Evolutionary conservation across 2,888 invertebrate genomes (phyloP).

Genomic region (Carcina quercana): DNA sequence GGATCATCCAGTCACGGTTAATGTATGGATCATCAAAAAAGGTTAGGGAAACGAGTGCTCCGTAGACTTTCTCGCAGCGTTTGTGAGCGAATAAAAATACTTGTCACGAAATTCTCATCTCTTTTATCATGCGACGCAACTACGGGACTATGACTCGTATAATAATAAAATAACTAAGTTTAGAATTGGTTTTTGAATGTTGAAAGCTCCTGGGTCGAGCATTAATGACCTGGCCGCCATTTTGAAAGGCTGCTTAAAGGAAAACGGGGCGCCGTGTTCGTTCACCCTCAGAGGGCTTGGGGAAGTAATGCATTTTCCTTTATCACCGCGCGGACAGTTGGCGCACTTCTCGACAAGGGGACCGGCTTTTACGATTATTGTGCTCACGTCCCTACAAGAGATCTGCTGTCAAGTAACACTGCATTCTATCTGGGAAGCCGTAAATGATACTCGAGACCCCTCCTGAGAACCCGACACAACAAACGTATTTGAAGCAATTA

Average conservation of each 20-base stretch:
- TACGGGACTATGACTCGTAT: conserved; percentile 26
- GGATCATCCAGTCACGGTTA: conserved; percentile 3
- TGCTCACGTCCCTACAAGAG: conserved; percentile 50
- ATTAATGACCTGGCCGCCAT: conserved; percentile 63
- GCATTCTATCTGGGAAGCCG: conserved; percentile 36
- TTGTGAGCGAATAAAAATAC: conserved; percentile 22
- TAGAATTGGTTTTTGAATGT: conserved; percentile 59
- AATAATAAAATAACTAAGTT: conserved; percentile 40
- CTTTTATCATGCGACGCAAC: conserved; percentile 31
- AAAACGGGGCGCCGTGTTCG: conserved; percentile 47
- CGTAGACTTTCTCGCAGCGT: conserved; percentile 12
- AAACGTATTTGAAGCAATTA: too few relatives aligned
- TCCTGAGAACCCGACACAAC: too few relatives aligned
- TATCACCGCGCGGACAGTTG: conserved; percentile 66
- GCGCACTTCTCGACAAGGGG: conserved; percentile 58
- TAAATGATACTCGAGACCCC: conserved; percentile 26
- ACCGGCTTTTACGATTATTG: conserved; percentile 68
- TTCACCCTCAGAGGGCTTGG: conserved; percentile 39
- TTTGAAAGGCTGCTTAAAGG: conserved; percentile 59
- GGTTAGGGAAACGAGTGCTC: conserved; percentile 12
- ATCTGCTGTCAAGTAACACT: conserved; percentile 43
- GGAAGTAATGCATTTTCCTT: conserved; percentile 73
- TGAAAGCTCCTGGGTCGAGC: conserved; percentile 45
- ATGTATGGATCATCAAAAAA: conserved; percentile 16
- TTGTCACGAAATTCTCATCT: conserved; percentile 26